Conservation (phyloP, 2,797 vertebrate species). For the Megalops cyprinoides region DNA sequence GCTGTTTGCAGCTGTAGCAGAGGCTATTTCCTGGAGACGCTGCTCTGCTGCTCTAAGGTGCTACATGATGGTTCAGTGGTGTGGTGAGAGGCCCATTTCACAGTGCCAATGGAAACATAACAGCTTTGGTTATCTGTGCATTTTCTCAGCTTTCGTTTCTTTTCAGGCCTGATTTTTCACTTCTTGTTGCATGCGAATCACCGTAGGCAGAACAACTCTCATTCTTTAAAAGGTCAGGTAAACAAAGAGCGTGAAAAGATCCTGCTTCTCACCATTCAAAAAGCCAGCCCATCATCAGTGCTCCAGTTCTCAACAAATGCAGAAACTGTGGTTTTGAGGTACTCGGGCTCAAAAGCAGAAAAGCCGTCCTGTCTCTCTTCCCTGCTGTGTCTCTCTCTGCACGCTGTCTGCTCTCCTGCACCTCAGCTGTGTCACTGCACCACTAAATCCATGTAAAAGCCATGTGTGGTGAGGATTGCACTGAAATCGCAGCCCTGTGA, state of each 20-base stretch:
- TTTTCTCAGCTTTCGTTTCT: slow-evolving; percentile 3
- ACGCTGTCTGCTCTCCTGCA: slow-evolving; percentile 66
- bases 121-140: slow-evolving; percentile 23
- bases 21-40: slow-evolving; percentile 62
- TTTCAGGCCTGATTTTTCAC: not conserved
- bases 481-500: slow-evolving; percentile 70
- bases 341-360: slow-evolving; percentile 6
- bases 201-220: slow-evolving; percentile 24
- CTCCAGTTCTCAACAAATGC: slow-evolving; percentile 8
- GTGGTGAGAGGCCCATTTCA: slow-evolving; percentile 82
- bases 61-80: slow-evolving; percentile 90
- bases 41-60: slow-evolving; percentile 70
- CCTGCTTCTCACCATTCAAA: not conserved
- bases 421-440: no score
- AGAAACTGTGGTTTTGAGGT: slow-evolving; percentile 4
- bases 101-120: slow-evolving; percentile 49
- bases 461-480: slow-evolving; percentile 61
- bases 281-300: not conserved
- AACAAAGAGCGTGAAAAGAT: not conserved
- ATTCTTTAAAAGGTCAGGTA: not conserved
- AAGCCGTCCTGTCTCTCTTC: not conserved
- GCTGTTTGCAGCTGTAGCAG: not conserved
- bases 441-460: slow-evolving; percentile 88
- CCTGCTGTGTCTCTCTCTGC: slow-evolving; percentile 31
- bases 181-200: not conserved